phyloP scores from a whole-genome alignment of 2,113 vertebrate species.

The Myiozetetes cayanensis region DNA sequence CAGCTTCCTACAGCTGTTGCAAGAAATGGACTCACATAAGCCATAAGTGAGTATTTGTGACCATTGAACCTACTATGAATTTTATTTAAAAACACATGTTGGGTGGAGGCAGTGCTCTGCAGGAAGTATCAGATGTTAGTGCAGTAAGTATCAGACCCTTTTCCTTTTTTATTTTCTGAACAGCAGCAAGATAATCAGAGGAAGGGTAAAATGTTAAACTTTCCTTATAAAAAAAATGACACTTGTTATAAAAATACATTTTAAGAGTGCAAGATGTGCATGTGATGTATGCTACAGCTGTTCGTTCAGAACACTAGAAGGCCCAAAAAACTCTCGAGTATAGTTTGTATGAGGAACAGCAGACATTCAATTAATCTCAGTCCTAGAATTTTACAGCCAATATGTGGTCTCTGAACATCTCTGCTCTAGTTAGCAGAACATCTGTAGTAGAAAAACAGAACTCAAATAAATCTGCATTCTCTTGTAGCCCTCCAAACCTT shows the following conservation, averaged over 20 bases:
- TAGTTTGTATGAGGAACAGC: conserved; percentile 37
- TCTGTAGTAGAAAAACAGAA: conserved; percentile 55
- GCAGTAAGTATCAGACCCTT: neutral
- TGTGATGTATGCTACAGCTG: conserved; percentile 57
- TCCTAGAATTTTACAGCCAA: conserved; percentile 50
- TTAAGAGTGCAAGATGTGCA: conserved; percentile 13
- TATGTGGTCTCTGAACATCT: conserved; percentile 50
- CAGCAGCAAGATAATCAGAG: conserved; percentile 56
- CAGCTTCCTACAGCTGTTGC: neutral
- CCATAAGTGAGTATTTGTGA: conserved; percentile 38
- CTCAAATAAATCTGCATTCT: conserved; percentile 15
- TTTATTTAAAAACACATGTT: conserved; percentile 58
- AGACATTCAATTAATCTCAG: conserved; percentile 64
- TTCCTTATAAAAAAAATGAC: conserved; percentile 21
- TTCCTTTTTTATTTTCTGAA: conserved; percentile 8
- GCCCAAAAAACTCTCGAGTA: conserved; percentile 27
- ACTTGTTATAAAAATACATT: conserved; percentile 45
- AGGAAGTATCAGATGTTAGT: conserved; percentile 63
- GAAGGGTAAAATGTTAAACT: conserved; percentile 54
- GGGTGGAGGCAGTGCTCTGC: conserved; percentile 54
- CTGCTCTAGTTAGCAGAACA: conserved; percentile 47
- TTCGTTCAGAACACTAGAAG: conserved; percentile 31
- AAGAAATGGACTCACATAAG: conserved; percentile 37
- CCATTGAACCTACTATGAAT: conserved; percentile 32
- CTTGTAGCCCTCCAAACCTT: conserved; percentile 1